phyloP scores from a whole-genome alignment of 2,888 invertebrate genomes.

The Ochropacha duplaris region DNA sequence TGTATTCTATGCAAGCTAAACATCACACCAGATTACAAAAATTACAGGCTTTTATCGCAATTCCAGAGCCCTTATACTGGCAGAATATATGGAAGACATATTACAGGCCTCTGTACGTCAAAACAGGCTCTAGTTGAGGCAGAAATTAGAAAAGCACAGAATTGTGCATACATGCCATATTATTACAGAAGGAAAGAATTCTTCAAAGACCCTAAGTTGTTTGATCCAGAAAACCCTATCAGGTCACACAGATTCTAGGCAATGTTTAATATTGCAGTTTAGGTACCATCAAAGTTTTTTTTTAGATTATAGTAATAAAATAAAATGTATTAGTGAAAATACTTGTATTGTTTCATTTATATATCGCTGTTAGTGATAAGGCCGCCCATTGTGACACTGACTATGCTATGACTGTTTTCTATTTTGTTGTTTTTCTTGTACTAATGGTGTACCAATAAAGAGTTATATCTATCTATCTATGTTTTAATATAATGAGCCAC shows the following conservation, averaged over 20 bases:
- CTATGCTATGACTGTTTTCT: too few species aligned
- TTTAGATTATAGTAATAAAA: background rate
- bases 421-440: too few species aligned
- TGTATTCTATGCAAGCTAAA: conserved; percentile 93
- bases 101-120: conserved; percentile 94
- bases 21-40: conserved; percentile 95
- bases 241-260: conserved; percentile 89
- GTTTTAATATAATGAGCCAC: too few species aligned
- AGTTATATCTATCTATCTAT: too few species aligned
- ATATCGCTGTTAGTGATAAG: background rate
- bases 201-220: conserved; percentile 93
- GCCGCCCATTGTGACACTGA: too few species aligned
- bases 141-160: conserved; percentile 90
- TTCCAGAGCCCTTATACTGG: conserved; percentile 98
- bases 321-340: background rate
- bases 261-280: conserved; percentile 15
- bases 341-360: background rate
- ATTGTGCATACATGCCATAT: conserved; percentile 91
- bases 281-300: background rate
- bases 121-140: conserved; percentile 90
- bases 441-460: too few species aligned
- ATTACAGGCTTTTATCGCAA: conserved; percentile 94
- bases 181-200: conserved; percentile 91
- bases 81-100: conserved; percentile 93
- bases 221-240: conserved; percentile 93